These are phyloP conservation scores for Popillia japonica DNA, from an alignment of 1,140 invertebrate species.

Conservation along the genomic window DNA sequence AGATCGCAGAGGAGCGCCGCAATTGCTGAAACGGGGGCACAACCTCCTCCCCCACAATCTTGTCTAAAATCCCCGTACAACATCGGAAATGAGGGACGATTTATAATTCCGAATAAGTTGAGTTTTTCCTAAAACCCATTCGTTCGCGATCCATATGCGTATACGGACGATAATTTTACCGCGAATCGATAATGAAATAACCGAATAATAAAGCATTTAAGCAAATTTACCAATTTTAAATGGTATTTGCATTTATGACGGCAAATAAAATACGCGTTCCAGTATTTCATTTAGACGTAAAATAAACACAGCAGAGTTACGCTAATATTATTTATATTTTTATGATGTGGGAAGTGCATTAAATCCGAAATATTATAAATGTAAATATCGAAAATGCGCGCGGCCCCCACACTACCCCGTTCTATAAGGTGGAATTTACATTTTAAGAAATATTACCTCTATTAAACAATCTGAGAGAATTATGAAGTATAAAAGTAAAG, in stretches of 20 bases:
- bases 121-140: too few species aligned
- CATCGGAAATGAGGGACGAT: conserved; percentile 38
- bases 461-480: neutral
- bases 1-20: conserved; percentile 34
- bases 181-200: neutral
- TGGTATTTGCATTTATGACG: neutral
- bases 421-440: too few species aligned
- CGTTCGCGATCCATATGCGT: neutral
- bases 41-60: neutral
- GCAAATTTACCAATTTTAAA: conserved; percentile 1
- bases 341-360: neutral
- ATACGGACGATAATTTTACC: neutral
- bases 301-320: neutral
- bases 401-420: neutral
- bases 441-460: neutral
- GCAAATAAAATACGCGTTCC: neutral
- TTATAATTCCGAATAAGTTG: neutral
- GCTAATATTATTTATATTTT: neutral
- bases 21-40: conserved; percentile 36
- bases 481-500: neutral
- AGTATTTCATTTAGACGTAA: neutral
- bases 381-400: neutral
- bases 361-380: neutral
- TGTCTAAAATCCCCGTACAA: neutral
- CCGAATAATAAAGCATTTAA: conserved; percentile 1